Base-by-base conservation (phyloP, 1,140 invertebrate genomes). In the Gryllus bimaculatus region DNA sequence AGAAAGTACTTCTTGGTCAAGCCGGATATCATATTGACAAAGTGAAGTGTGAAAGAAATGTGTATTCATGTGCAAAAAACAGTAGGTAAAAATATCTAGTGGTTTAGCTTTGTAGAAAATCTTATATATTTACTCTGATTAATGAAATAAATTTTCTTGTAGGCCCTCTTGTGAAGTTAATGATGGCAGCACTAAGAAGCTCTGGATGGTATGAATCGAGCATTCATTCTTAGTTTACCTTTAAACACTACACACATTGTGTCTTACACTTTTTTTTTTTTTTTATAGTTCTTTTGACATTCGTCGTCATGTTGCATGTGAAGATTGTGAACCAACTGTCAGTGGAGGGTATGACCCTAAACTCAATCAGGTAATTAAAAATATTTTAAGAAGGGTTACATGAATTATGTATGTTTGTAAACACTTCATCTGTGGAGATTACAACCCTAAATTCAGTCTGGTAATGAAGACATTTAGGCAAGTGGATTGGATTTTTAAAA, bases 301-400 rank as follows among this genome's bases (percentile, higher is more conserved):
- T 73, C 86, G 92, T 20, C 89, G 97, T 80, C 96, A 98, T 84
- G 92, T 98, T 80, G 92, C 93, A 0, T 98, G 96, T 88, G 97
- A 98, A 90, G 89, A 93, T 21, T 99, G 97, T 87, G 90, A 93
- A 83, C 85, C 88, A 21, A 87, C 88, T 54, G 94, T 98, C 0
- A 95, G 90, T 83, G 97, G 97, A 49, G 97, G 97, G 18, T 98
- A 95, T 89, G 97, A 98, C 90, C 92, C 95, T 13, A 88, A 91
- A 82, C 84, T 92, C 54, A 97, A 97, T 89, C 95, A 96, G 88
- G 93, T 94, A 87, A 76, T 81, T 47, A 74, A 39, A 39, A 39
- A 39, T 39, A 39, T 39, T 39, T 39, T 5, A 39, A 39, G 1
- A 5, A 39, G 1, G 26, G 5, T 39, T 2, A 39, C 26, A 39